Percentiles rank a stretch among this genome's conserved stretches.
These are phyloP conservation scores for Pavo muticus DNA, from an alignment of 2,113 vertebrate genomes.

Conservation along the genomic window DNA sequence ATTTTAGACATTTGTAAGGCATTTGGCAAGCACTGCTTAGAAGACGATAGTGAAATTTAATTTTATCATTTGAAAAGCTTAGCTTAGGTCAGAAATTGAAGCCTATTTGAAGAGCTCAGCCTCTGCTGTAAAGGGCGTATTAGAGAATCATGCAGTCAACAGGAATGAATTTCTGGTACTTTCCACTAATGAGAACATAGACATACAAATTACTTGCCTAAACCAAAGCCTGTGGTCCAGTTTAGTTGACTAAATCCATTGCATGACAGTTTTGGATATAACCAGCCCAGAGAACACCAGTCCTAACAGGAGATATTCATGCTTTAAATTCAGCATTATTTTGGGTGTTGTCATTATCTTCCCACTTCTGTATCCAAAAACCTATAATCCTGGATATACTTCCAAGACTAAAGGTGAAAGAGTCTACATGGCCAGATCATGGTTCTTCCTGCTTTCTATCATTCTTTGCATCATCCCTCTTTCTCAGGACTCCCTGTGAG, in stretches of 20 bases:
- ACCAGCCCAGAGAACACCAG: not conserved
- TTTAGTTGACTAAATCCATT: not conserved
- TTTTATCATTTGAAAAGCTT: not conserved
- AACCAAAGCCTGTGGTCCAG: not conserved
- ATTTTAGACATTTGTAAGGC: conserved; percentile 38
- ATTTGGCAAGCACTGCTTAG: conserved; percentile 28
- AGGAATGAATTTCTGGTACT: not conserved
- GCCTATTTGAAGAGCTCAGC: not conserved
- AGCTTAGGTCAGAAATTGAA: conserved; percentile 25
- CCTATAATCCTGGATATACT: not conserved
- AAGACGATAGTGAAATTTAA: conserved; percentile 9
- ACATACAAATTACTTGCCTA: not conserved
- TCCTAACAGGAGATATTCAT: not conserved
- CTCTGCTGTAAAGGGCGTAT: not conserved
- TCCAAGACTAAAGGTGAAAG: not conserved
- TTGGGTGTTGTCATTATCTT: not conserved
- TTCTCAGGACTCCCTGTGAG: not conserved
- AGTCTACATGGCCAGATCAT: not conserved
- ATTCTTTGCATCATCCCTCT: not conserved
- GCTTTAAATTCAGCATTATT: not conserved
- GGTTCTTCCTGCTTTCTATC: not conserved
- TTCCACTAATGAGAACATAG: not conserved
- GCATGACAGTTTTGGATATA: not conserved
- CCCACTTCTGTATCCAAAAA: not conserved
- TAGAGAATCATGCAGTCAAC: not conserved